Conservation (phyloP, 2,113 vertebrate species). For the Centropristis striata region DNA sequence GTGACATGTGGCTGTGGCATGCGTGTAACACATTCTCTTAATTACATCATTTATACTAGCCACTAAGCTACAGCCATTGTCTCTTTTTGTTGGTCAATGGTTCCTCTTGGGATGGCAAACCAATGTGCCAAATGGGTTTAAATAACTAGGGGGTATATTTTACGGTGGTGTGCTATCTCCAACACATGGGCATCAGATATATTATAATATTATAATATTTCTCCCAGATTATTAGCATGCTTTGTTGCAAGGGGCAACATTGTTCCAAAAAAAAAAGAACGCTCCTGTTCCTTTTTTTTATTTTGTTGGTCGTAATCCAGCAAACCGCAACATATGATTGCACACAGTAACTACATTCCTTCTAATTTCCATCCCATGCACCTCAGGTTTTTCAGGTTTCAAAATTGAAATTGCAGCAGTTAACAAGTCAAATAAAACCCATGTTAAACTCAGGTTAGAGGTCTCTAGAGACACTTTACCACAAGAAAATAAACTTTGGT, state of each 20-base stretch:
- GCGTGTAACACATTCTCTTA: slow-evolving; percentile 3
- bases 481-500: slow-evolving; percentile 13
- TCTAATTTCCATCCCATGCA: slow-evolving; percentile 14
- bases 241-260: background rate
- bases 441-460: slow-evolving; percentile 19
- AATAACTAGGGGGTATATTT: slow-evolving; percentile 14
- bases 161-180: background rate
- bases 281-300: slow-evolving; percentile 1
- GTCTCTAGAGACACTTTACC: background rate
- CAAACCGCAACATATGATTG: background rate
- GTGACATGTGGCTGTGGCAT: background rate
- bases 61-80: background rate
- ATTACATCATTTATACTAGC: slow-evolving; percentile 4
- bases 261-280: background rate
- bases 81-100: background rate
- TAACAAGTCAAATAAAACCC: slow-evolving; percentile 36
- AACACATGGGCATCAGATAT: background rate
- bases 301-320: slow-evolving; percentile 1
- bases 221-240: background rate
- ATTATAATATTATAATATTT: background rate
- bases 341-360: slow-evolving; percentile 17
- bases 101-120: slow-evolving; percentile 9
- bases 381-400: slow-evolving; percentile 12
- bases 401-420: slow-evolving; percentile 24
- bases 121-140: background rate